Percentiles rank a stretch among this genome's conserved stretches.
phyloP scores from a whole-genome alignment of 2,113 vertebrate genomes.

The Dicentrarchus labrax region DNA sequence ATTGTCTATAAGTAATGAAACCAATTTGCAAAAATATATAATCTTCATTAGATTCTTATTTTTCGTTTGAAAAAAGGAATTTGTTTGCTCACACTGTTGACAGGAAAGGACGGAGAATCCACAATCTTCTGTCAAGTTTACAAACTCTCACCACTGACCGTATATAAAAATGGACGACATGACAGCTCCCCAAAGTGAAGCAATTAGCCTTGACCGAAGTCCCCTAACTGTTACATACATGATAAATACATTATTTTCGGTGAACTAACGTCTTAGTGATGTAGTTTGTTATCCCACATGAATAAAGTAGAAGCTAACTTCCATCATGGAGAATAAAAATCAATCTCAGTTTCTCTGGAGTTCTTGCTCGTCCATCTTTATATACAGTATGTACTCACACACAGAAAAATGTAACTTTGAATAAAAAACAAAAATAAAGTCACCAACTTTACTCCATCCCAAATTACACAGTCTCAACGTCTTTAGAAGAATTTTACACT shows the following conservation, averaged over 20 bases:
- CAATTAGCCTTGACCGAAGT: no score
- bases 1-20: background rate
- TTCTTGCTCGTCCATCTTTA: no score
- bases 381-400: background rate
- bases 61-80: no score
- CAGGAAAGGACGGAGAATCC: background rate
- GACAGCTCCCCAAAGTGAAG: no score
- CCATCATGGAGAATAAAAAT: no score
- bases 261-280: no score
- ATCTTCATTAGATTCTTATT: background rate
- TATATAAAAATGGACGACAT: no score
- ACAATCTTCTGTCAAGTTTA: background rate
- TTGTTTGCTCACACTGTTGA: background rate
- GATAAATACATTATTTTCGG: no score
- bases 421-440: conserved; percentile 9
- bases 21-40: background rate
- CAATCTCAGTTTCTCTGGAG: no score
- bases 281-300: no score
- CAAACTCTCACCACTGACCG: background rate
- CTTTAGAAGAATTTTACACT: background rate
- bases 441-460: conserved; percentile 11
- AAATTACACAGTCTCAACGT: conserved; percentile 7
- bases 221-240: no score
- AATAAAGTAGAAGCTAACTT: no score
- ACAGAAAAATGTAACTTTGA: conserved; percentile 10